Evolutionary conservation across 2,113 vertebrate genomes (phyloP).

Genomic region (Leucopsar rothschildi): DNA sequence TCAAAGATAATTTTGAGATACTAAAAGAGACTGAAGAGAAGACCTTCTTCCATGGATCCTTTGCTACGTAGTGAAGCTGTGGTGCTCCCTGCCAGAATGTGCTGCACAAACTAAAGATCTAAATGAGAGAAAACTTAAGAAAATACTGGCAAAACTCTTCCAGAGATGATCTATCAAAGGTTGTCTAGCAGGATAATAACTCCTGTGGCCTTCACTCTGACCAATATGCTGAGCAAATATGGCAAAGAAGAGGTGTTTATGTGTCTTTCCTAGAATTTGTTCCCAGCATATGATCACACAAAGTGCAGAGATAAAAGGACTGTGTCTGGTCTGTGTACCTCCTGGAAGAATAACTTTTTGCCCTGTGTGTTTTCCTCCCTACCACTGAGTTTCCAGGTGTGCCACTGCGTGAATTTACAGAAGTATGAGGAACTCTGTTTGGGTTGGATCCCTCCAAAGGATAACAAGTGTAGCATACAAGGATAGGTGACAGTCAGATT

Average conservation of each 20-base stretch:
- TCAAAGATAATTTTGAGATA: not conserved
- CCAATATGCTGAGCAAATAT: not conserved
- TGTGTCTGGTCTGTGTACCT: not conserved
- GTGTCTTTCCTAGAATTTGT: not conserved
- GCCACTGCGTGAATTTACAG: not conserved
- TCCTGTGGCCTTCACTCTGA: not conserved
- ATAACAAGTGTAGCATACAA: not conserved
- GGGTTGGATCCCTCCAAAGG: not conserved
- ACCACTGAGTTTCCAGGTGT: not conserved
- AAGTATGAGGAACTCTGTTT: not conserved
- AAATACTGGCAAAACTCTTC: not conserved
- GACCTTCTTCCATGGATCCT: not conserved
- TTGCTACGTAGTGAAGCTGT: accelerated
- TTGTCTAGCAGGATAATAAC: not conserved
- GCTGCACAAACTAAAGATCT: not conserved
- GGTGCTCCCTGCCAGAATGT: not conserved
- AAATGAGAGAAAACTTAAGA: not conserved
- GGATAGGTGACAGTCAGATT: not conserved
- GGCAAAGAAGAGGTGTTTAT: not conserved
- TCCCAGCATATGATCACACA: not conserved
- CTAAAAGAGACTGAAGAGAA: not conserved
- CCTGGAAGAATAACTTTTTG: not conserved
- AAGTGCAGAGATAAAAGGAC: not conserved
- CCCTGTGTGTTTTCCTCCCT: not conserved
- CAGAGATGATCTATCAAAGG: not conserved